Evolutionary conservation across 2,888 invertebrate genomes (phyloP).

Genomic region (Trissonchulus latispiculum): DNA sequence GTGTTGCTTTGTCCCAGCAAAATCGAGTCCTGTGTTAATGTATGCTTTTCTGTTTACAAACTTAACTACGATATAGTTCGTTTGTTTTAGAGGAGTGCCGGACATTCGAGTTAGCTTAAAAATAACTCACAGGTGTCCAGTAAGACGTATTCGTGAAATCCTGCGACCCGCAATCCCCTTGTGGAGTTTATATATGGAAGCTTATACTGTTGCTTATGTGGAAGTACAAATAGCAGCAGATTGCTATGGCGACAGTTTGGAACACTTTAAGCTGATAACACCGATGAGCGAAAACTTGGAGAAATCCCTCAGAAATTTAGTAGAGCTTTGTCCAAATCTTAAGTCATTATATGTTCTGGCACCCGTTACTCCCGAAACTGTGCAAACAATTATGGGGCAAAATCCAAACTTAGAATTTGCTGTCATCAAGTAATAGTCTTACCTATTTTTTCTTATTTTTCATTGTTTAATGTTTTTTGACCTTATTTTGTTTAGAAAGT

Average conservation of each 20-base stretch:
- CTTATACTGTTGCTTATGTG: not conserved
- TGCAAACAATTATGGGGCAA: not conserved
- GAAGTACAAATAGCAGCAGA: not conserved
- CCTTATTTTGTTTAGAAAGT: too few species aligned
- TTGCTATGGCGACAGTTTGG: not conserved
- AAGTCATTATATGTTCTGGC: not conserved
- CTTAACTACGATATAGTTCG: too few species aligned
- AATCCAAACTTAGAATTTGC: too few species aligned
- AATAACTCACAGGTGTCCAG: not conserved
- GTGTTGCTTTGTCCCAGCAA: too few species aligned
- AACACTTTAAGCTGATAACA: not conserved
- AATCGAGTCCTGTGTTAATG: too few species aligned
- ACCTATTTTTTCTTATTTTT: too few species aligned
- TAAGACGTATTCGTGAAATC: not conserved
- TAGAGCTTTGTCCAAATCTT: not conserved
- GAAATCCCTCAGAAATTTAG: not conserved
- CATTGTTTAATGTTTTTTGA: too few species aligned
- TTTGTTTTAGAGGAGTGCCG: not conserved
- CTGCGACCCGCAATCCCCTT: not conserved
- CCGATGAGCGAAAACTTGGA: not conserved
- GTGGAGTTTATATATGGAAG: not conserved
- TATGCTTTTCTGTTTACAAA: too few species aligned
- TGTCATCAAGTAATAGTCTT: too few species aligned
- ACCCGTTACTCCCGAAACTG: not conserved
- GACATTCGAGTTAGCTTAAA: not conserved